Base-by-base conservation (phyloP, 2,888 invertebrate genomes). In the Drosophila anomalata region DNA sequence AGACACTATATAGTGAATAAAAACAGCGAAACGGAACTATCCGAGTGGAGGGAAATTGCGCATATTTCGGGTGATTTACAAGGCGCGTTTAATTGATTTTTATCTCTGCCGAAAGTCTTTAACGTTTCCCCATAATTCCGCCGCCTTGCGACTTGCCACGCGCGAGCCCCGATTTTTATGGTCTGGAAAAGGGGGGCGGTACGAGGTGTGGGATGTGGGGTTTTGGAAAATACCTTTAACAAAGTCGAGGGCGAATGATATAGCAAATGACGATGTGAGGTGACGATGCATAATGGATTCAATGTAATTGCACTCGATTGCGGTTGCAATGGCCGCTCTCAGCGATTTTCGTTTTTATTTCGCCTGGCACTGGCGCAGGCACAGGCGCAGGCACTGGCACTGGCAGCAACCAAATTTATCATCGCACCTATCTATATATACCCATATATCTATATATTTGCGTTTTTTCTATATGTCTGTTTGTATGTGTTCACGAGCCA, bases 221-320 rank as follows among this genome's bases (percentile, higher is more conserved):
- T 11, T n/a, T 20, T 26, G 17, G 29, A 55, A 72, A 60, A 53
- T 73, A 73, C 74, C 73, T 73, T 52, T 24, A 46, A 51, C 29
- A 42, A 48, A 56, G 60, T 36, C 50, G 59, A 56, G 48, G 42
- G 53, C 69, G 68, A 39, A 68, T 50, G 48, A 61, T 36, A 36
- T 36, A 14, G 36, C n/a, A 36, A 36, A 36, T 68, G 47, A 55
- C 63, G 70, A 68, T 73, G 58, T 65, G 52, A 59, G 57, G 58
- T 62, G 57, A 69, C 56, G 75, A 56, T 75, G 48, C 57, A 70
- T 46, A 57, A 60, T 69, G 60, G 60, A 59, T 66, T 57, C 57
- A 61, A 54, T 75, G 67, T 68, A 75, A 73, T 73, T 79, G 79
- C 68, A 65, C 62, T 84, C 73, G 78, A 84, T 76, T 72, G 72